These are phyloP conservation scores for Paradoxurus hermaphroditus DNA, from an alignment of 2,113 vertebrate species.

Conservation along the genomic window DNA sequence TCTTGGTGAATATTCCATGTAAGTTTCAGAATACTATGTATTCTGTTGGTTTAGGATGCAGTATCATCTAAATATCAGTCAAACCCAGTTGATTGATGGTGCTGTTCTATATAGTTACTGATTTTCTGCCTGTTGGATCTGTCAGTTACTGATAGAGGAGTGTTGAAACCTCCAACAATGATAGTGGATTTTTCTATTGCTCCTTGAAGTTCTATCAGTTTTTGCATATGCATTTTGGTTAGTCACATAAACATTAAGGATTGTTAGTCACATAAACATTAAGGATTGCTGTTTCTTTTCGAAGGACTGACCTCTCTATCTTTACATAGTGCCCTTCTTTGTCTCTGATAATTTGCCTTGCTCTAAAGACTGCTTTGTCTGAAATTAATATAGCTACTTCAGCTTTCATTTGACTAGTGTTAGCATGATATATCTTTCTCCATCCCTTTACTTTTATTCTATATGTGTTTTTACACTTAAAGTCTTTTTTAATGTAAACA, in stretches of 20 bases:
- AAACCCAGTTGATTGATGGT: not conserved
- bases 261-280: not conserved
- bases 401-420: not conserved
- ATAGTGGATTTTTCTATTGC: not conserved
- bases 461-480: not conserved
- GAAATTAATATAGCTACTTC: not conserved
- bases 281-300: not conserved
- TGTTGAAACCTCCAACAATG: not conserved
- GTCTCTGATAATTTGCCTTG: not conserved
- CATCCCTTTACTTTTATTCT: not conserved
- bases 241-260: not conserved
- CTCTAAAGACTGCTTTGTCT: not conserved
- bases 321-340: not conserved
- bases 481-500: not conserved
- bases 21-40: not conserved
- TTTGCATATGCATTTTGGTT: not conserved
- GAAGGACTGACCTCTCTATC: not conserved
- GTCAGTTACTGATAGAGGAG: not conserved
- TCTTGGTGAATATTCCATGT: not conserved
- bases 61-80: not conserved
- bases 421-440: not conserved
- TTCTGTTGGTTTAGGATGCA: not conserved
- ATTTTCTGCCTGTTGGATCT: not conserved
- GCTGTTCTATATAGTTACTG: not conserved
- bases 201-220: not conserved